These are phyloP conservation scores for Chlorops oryzae DNA, from an alignment of 1,140 invertebrate species.

Conservation along the genomic window DNA sequence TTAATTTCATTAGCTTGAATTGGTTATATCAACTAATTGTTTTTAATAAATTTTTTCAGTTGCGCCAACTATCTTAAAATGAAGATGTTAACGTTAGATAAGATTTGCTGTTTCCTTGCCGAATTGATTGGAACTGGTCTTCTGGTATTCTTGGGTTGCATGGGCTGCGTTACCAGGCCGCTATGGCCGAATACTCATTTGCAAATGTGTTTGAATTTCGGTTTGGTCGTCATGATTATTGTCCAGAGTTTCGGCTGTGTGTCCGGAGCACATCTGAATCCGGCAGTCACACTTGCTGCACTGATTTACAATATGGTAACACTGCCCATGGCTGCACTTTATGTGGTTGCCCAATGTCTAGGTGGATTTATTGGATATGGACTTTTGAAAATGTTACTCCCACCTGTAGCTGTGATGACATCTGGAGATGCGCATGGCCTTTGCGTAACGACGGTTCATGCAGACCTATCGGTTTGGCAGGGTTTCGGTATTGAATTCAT, in stretches of 20 bases:
- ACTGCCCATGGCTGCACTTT: conserved; percentile 60
- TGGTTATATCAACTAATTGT: too few species aligned
- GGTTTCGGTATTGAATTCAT: conserved; percentile 56
- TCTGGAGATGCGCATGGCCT: conserved; percentile 42
- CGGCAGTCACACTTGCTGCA: conserved; percentile 73
- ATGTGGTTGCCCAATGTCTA: conserved; percentile 63
- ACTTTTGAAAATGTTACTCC: conserved; percentile 54
- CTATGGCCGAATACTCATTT: conserved; percentile 26
- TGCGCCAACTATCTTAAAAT: conserved; percentile 39
- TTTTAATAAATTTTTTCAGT: too few species aligned
- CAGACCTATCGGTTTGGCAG: conserved; percentile 45
- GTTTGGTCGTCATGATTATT: conserved; percentile 41
- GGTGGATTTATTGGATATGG: conserved; percentile 65
- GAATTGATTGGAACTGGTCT: conserved; percentile 71
- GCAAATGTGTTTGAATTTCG: conserved; percentile 37
- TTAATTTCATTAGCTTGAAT: too few species aligned
- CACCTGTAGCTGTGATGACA: conserved; percentile 28
- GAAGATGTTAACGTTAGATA: conserved; percentile 37
- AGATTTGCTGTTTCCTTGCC: conserved; percentile 47
- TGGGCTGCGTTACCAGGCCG: conserved; percentile 53
- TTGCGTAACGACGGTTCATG: conserved; percentile 57
- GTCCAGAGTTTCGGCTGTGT: conserved; percentile 72
- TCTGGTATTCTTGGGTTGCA: conserved; percentile 70
- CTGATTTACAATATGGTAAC: conserved; percentile 50
- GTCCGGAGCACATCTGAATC: conserved; percentile 85